phyloP scores from a whole-genome alignment of 2,888 invertebrate genomes.

The Drosophila nigricruria region DNA sequence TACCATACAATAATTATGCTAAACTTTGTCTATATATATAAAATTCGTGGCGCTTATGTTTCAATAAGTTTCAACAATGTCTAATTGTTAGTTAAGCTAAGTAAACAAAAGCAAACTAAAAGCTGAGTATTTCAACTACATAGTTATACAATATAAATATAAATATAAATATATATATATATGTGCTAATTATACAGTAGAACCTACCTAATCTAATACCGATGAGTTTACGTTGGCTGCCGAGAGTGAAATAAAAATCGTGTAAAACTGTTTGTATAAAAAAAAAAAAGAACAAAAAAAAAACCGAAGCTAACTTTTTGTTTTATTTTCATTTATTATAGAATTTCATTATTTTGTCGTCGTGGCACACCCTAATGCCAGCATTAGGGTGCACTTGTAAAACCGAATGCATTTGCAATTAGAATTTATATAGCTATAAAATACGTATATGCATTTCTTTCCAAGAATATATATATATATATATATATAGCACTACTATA shows the following conservation, averaged over 20 bases:
- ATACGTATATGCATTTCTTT: slow-evolving; percentile 47
- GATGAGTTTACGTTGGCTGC: slow-evolving; percentile 37
- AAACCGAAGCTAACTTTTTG: slow-evolving; percentile 53
- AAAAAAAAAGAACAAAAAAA: slow-evolving; percentile 65
- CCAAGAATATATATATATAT: slow-evolving; percentile 29
- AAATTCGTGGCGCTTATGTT: slow-evolving; percentile 47
- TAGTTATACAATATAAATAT: slow-evolving; percentile 40
- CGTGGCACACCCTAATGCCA: slow-evolving; percentile 14
- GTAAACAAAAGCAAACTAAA: slow-evolving; percentile 10
- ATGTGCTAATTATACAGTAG: slow-evolving; percentile 58
- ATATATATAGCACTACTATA: slow-evolving; percentile 31
- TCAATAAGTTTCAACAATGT: slow-evolving; percentile 54
- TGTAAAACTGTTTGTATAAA: slow-evolving; percentile 81
- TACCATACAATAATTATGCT: slow-evolving; percentile 9
- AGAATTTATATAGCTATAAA: slow-evolving; percentile 78
- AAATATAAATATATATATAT: slow-evolving; percentile 28
- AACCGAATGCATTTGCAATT: slow-evolving; percentile 79
- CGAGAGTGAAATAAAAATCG: slow-evolving; percentile 42
- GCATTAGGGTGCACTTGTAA: slow-evolving; percentile 17
- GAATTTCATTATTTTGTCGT: slow-evolving; percentile 9
- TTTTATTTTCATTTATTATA: slow-evolving; percentile 42
- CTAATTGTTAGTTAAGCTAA: slow-evolving; percentile 46
- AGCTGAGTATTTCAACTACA: slow-evolving; percentile 65
- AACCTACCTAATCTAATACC: slow-evolving; percentile 37
- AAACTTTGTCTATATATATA: slow-evolving; percentile 32